Conservation (phyloP, 2,888 invertebrate species). For the Heteromurus nitidus region DNA sequence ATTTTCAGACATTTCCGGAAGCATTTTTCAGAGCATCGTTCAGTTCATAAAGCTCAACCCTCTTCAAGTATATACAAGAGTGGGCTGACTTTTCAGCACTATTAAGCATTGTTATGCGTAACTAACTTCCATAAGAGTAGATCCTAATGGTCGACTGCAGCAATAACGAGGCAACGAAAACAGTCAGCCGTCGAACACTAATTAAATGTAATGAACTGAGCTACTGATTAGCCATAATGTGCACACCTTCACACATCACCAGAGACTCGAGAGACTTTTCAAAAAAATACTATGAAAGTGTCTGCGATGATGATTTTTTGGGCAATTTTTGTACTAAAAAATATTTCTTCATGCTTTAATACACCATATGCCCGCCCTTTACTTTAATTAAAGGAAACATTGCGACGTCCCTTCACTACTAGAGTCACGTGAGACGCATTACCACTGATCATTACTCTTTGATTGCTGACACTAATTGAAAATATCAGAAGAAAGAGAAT, state of each 20-base stretch:
- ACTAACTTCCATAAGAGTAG: slow-evolving; percentile 65
- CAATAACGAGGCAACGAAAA: slow-evolving; percentile 39
- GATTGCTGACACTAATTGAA: slow-evolving; percentile 21
- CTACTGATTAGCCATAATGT: slow-evolving; percentile 65
- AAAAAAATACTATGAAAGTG: slow-evolving; percentile 24
- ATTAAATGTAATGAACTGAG: slow-evolving; percentile 67
- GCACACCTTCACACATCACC: not conserved
- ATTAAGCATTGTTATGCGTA: slow-evolving; percentile 63
- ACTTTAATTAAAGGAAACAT: slow-evolving; percentile 54
- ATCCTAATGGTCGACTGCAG: slow-evolving; percentile 46
- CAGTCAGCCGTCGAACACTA: slow-evolving; percentile 63
- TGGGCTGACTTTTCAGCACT: slow-evolving; percentile 29
- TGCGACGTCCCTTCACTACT: not conserved
- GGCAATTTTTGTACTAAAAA: slow-evolving; percentile 49
- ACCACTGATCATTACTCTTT: not conserved
- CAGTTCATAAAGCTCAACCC: slow-evolving; percentile 28
- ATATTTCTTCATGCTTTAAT: slow-evolving; percentile 48
- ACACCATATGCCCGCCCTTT: slow-evolving; percentile 49
- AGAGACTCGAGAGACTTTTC: not conserved
- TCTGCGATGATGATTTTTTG: slow-evolving; percentile 40
- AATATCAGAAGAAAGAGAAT: not conserved
- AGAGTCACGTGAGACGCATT: slow-evolving; percentile 9
- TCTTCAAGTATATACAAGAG: slow-evolving; percentile 51
- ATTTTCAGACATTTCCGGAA: slow-evolving; percentile 63
- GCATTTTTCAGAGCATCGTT: slow-evolving; percentile 52